Percentiles rank a stretch among this genome's conserved stretches.
Evolutionary conservation across 2,113 vertebrate species (phyloP).

Genomic region (Callorhinus ursinus): DNA sequence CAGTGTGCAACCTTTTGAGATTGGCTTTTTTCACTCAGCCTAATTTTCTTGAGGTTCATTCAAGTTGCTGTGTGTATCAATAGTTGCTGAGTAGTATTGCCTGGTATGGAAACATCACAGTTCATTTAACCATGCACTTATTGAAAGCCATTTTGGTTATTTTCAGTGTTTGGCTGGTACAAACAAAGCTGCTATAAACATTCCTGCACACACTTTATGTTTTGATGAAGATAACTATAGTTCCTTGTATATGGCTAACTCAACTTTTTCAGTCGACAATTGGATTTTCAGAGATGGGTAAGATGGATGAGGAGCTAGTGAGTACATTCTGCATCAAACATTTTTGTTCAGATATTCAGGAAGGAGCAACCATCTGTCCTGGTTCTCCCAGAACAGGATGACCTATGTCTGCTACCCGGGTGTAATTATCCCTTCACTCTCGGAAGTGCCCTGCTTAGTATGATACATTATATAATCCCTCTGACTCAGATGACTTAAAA

Average conservation of each 20-base stretch:
- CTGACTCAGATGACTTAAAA: slow-evolving; percentile 1
- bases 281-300: slow-evolving; percentile 3
- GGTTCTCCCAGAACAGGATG: background rate
- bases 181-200: background rate
- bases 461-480: slow-evolving; percentile 39
- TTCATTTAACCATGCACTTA: background rate
- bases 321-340: background rate
- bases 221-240: background rate
- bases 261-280: background rate
- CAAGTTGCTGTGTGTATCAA: background rate
- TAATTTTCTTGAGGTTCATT: background rate
- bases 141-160: background rate
- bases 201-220: background rate
- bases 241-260: background rate
- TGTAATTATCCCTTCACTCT: slow-evolving; percentile 25
- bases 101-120: background rate
- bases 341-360: background rate
- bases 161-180: background rate
- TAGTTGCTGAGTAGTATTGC: background rate
- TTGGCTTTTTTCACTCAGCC: background rate
- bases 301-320: background rate
- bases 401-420: background rate
- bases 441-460: background rate
- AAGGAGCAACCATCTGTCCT: background rate
- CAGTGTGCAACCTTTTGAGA: background rate